These are phyloP conservation scores for Pyrrhura leucotis DNA, from an alignment of 2,797 vertebrate species.

Conservation along the genomic window DNA sequence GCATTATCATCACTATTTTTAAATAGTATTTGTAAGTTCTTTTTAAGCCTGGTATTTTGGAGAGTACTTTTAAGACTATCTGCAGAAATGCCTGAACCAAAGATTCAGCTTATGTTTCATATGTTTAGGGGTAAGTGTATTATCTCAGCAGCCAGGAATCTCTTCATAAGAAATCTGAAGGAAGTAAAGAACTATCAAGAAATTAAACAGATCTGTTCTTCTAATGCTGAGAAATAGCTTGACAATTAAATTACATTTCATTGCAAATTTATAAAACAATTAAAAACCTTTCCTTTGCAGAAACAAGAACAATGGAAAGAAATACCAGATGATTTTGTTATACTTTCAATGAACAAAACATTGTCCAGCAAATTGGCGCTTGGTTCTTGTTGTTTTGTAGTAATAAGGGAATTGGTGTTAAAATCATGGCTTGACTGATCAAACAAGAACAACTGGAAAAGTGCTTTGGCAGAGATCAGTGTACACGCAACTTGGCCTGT, in stretches of 20 bases:
- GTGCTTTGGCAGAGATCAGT: slow-evolving; percentile 63
- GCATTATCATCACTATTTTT: background rate
- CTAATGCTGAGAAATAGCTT: background rate
- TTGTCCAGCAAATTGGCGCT: slow-evolving; percentile 27
- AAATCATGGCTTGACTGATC: slow-evolving; percentile 23
- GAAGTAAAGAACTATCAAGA: background rate
- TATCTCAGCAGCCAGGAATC: background rate
- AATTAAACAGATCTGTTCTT: background rate
- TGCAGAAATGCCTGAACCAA: background rate
- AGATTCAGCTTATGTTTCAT: background rate
- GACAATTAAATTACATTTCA: background rate
- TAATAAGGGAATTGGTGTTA: slow-evolving; percentile 10
- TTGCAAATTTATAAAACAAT: background rate
- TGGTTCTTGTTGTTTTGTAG: slow-evolving; percentile 18
- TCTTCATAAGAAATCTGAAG: background rate
- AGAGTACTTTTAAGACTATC: background rate
- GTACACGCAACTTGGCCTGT: slow-evolving; percentile 60
- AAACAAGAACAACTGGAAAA: slow-evolving; percentile 52
- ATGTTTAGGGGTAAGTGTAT: background rate
- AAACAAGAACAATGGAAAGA: background rate
- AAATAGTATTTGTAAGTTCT: background rate
- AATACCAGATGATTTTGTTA: background rate
- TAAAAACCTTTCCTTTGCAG: background rate
- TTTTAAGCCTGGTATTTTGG: background rate
- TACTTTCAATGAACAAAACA: background rate